phyloP scores from a whole-genome alignment of 2,888 invertebrate genomes.

The Colletes collaris region DNA sequence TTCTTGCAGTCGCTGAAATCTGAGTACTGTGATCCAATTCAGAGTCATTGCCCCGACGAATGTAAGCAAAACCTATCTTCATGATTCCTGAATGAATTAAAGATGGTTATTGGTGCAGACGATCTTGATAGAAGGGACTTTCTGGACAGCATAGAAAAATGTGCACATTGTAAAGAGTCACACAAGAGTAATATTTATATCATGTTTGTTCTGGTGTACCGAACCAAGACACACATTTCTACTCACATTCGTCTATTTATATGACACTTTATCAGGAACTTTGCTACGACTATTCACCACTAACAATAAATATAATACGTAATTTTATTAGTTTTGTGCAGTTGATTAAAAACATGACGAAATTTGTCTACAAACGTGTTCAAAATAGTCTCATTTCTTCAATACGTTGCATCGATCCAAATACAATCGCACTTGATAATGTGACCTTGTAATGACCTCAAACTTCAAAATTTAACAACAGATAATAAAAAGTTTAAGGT shows the following conservation, averaged over 20 bases:
- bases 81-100: conserved; percentile 30
- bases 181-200: conserved; percentile 69
- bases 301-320: no score
- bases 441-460: neutral
- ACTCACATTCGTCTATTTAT: conserved; percentile 66
- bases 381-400: no score
- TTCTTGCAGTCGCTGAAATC: no score
- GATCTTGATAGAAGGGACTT: conserved; percentile 61
- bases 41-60: no score
- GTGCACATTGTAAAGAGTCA: conserved; percentile 58
- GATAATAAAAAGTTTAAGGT: no score
- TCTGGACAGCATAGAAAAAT: conserved; percentile 65
- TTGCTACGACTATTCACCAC: conserved; percentile 16
- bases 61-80: conserved; percentile 3
- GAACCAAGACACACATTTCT: conserved; percentile 68
- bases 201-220: conserved; percentile 67
- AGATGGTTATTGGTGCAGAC: conserved; percentile 36
- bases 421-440: no score
- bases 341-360: no score
- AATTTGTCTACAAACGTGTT: no score
- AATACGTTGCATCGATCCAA: no score
- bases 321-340: no score
- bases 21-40: no score
- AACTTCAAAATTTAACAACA: no score
- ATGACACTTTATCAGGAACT: conserved; percentile 38